Base-by-base conservation (phyloP, 35 echinoderm and acorn worm genomes). In the Ptychodera flava region DNA sequence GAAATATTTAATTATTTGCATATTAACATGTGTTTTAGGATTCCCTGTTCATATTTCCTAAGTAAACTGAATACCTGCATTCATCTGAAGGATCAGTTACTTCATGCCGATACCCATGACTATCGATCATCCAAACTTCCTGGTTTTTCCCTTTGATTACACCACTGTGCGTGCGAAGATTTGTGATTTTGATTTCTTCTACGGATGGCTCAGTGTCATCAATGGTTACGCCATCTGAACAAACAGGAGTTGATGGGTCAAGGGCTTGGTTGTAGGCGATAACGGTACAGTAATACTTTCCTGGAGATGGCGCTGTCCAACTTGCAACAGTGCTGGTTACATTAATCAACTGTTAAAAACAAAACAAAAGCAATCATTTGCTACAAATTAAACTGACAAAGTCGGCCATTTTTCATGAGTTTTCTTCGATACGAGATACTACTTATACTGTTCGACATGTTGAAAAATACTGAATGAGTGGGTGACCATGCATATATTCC, bases 211-310 rank as follows among this genome's bases (percentile, higher is more conserved):
- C 76, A 28, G 82, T 85, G 1, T 12, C n/a, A 33, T 90, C 89
- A 37, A 90, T 90, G 28, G 83, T 79, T 30, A 90, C 88, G n/a
- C 88, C 88, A 78, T 90, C 88, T 0, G 88, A 90, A 78, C 88
- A 90, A 31, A 90, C 81, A 78, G 53, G 28, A 6, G 35, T 77
- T 33, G 88, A 90, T 34, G 81, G 88, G 16, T 90, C 88, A 22
- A 90, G 30, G 0, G 88, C 88, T 35, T 82, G 31, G 31, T 90
- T 90, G 77, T 85, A 90, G 14, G 89, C 89, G 38, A 90, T 64
- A 16, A 90, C 89, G 27, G 77, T 90, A 33, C 35, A 33, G 37
- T 38, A 90, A 64, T 90, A 90, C 32, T 28, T 78, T 28, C 89
- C 89, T 34, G 78, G 27, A 16, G 33, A 79, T 0, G 77, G 89